phyloP scores from a whole-genome alignment of 2,113 vertebrate species.

The Misgurnus anguillicaudatus region DNA sequence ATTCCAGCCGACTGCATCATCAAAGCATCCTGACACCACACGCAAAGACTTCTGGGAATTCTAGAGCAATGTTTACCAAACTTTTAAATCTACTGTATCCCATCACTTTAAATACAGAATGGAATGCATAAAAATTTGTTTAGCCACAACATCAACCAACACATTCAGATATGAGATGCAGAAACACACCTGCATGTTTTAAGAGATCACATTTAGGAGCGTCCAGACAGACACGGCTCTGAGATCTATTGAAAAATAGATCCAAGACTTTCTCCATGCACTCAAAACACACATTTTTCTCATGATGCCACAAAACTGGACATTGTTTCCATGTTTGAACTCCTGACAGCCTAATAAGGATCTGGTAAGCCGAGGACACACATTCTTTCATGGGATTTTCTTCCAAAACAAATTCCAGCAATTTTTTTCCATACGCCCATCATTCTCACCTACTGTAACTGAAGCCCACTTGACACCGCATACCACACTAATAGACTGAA shows the following conservation, averaged over 20 bases:
- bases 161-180: no score
- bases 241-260: not conserved
- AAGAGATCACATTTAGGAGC: not conserved
- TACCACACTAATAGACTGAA: conserved; percentile 40
- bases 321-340: conserved; percentile 2
- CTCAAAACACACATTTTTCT: not conserved
- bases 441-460: conserved; percentile 40
- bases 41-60: conserved; percentile 10
- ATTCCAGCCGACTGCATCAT: conserved; percentile 14
- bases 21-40: conserved; percentile 19
- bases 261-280: no score
- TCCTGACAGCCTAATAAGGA: not conserved
- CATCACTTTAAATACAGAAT: not conserved
- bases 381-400: conserved; percentile 41
- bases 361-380: conserved; percentile 24
- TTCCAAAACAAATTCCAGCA: conserved; percentile 38
- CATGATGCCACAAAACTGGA: not conserved
- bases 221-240: not conserved
- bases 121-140: no score
- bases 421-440: conserved; percentile 31
- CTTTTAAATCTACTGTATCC: conserved; percentile 3
- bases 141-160: no score
- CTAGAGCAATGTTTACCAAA: not conserved
- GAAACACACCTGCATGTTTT: no score
- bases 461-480: conserved; percentile 54